phyloP scores from a whole-genome alignment of 2,888 invertebrate species.

The Erebia ligea region DNA sequence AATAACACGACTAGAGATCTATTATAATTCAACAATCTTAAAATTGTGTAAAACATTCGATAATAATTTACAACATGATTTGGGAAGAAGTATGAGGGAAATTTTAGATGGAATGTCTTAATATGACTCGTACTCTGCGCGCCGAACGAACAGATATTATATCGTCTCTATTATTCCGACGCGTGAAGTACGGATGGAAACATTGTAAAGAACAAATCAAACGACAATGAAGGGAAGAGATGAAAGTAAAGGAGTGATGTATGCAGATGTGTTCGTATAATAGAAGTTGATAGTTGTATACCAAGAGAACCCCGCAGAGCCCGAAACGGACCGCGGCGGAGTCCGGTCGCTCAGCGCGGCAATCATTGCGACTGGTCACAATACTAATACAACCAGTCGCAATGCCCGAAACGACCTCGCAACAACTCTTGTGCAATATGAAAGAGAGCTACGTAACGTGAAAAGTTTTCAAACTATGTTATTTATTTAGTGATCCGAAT shows the following conservation, averaged over 20 bases:
- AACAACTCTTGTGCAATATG: constrained; percentile 17
- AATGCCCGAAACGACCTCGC: constrained; percentile 10
- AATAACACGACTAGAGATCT: constrained; percentile 40
- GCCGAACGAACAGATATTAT: neutral
- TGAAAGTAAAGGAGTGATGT: constrained; percentile 38
- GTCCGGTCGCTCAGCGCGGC: constrained; percentile 16
- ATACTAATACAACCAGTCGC: neutral
- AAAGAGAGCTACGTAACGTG: constrained; percentile 10
- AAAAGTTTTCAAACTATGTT: constrained; percentile 9
- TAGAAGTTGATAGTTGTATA: constrained; percentile 22
- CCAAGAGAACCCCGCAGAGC: constrained; percentile 7
- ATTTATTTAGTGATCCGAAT: constrained; percentile 12
- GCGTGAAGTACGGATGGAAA: constrained; percentile 27
- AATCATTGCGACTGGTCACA: neutral
- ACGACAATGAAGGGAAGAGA: constrained; percentile 41
- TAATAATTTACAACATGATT: constrained; percentile 32
- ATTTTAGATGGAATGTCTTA: constrained; percentile 48
- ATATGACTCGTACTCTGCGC: constrained; percentile 13
- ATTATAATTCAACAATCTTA: constrained; percentile 40
- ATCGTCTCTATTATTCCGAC: neutral
- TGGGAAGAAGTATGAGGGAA: constrained; percentile 33
- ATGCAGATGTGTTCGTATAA: constrained; percentile 21
- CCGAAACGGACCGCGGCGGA: neutral
- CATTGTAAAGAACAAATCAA: constrained; percentile 49
- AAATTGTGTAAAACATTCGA: constrained; percentile 39